These are phyloP conservation scores for Jordanella pulchra DNA, from an alignment of 2,797 vertebrate species.

Conservation along the genomic window DNA sequence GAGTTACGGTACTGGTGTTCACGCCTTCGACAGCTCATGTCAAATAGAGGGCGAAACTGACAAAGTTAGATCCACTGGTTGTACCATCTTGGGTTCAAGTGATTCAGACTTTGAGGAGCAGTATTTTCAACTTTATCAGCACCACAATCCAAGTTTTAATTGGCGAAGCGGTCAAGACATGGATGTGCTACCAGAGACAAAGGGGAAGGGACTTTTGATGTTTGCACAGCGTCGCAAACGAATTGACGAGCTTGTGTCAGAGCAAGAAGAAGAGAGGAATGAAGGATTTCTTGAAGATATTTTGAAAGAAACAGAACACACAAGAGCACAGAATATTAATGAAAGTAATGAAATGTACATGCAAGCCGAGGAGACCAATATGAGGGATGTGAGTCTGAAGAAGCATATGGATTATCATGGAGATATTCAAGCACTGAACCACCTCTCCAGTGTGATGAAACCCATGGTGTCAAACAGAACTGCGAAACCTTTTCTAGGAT, in stretches of 20 bases:
- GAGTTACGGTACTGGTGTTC: constrained; percentile 91
- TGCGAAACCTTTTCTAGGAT: constrained; percentile 88
- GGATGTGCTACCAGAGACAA: constrained; percentile 88
- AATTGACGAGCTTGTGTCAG: constrained; percentile 88
- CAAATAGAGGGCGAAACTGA: constrained; percentile 74
- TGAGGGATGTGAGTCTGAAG: constrained; percentile 67
- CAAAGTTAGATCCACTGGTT: constrained; percentile 77
- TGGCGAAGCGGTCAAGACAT: constrained; percentile 84
- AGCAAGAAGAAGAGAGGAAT: constrained; percentile 85
- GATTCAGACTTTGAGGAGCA: constrained; percentile 90
- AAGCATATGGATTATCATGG: constrained; percentile 61
- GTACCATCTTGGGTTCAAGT: constrained; percentile 80
- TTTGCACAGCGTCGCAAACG: constrained; percentile 91
- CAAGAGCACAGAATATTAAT: constrained; percentile 39
- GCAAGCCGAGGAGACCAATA: constrained; percentile 62
- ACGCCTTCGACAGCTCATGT: constrained; percentile 75
- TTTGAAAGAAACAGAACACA: constrained; percentile 42
- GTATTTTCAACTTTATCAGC: constrained; percentile 76
- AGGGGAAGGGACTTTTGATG: constrained; percentile 94
- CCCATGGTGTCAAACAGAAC: constrained; percentile 85
- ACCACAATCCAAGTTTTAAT: constrained; percentile 79
- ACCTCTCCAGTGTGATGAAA: constrained; percentile 71
- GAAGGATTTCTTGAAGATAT: constrained; percentile 70
- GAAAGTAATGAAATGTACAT: constrained; percentile 49
- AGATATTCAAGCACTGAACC: constrained; percentile 61